Evolutionary conservation across 2,888 invertebrate genomes (phyloP), one percentile per base, ranked within the genome.

Genomic region (Caenorhabditis panamensis): DNA sequence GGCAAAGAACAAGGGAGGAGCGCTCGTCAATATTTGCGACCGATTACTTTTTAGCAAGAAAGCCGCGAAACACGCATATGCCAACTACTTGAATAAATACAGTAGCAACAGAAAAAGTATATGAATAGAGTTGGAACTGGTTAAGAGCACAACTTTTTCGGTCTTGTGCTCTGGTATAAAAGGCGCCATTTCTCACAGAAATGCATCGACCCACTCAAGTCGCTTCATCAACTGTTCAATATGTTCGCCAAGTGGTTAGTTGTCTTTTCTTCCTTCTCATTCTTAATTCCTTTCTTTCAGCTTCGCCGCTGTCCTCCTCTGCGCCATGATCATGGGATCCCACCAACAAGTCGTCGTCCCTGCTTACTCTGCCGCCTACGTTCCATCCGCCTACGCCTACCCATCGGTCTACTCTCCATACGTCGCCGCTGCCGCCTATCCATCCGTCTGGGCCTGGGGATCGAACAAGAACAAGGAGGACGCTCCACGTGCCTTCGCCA

Each of bases 231-330:
- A 51, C 63, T 53, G 28, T 24, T 73, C 66, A 75, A 53, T 24
- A 75, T 75, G 75, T 75, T 75, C 75, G 75, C 75, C 22, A 75
- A 75, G 75, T 75, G 66, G 75, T 75, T 66, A 75, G 75, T 66
- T 20, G 8, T 18, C 18, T 11, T 16, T n/a, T 18, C 20, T 18
- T 1, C 36, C 18, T 9, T 20, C 56, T 36, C 1, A 53, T 11
- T 2, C 2, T 11, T 11, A 18, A 5, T 31, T 73, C 61, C 26
- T 28, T 24, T 24, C 1, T 22, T 54, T 26, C 75, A 75, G 75
- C 66, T 66, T 66, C 61, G 75, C 66, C 76, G 67, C 76, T 68
- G 62, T 63, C 62, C 37, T 76, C 56, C 68, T 76, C 76, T 75
- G 75, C 64, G 67, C 68, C 76, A 63, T 76, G 62, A 62, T 76